Evolutionary conservation across 1,140 invertebrate genomes (phyloP).

Genomic region (Elysia chlorotica): DNA sequence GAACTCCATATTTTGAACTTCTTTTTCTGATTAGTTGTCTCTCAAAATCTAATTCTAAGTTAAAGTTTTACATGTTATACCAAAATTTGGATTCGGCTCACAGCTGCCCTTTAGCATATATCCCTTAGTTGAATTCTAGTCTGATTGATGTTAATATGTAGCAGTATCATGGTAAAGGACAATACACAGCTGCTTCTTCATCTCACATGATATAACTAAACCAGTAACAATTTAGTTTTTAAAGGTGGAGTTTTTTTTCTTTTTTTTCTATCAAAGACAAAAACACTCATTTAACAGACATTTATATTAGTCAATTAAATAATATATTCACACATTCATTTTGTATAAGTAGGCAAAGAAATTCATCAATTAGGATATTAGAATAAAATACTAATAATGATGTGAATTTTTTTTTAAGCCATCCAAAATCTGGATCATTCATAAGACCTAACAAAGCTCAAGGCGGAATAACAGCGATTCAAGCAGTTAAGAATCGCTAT

Average conservation of each 20-base stretch:
- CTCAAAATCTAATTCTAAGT: not conserved
- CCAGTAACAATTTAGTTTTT: not conserved
- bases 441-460: constrained; percentile 80
- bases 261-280: not conserved
- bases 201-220: too few relatives aligned
- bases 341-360: too few relatives aligned
- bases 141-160: too few relatives aligned
- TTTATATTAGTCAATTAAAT: not conserved
- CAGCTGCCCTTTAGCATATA: too few relatives aligned
- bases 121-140: too few relatives aligned
- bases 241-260: not conserved
- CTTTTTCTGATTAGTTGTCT: not conserved
- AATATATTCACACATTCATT: not conserved
- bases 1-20: not conserved
- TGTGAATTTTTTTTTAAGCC: constrained; percentile 32
- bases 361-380: too few relatives aligned
- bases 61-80: too few relatives aligned
- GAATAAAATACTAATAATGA: too few relatives aligned
- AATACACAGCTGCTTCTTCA: too few relatives aligned
- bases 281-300: not conserved
- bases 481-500: constrained; percentile 77
- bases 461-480: constrained; percentile 71
- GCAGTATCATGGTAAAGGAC: too few relatives aligned
- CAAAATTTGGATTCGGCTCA: not conserved
- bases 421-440: constrained; percentile 76